Evolutionary conservation across 2,113 vertebrate genomes (phyloP).

Genomic region (Gambusia holbrooki): DNA sequence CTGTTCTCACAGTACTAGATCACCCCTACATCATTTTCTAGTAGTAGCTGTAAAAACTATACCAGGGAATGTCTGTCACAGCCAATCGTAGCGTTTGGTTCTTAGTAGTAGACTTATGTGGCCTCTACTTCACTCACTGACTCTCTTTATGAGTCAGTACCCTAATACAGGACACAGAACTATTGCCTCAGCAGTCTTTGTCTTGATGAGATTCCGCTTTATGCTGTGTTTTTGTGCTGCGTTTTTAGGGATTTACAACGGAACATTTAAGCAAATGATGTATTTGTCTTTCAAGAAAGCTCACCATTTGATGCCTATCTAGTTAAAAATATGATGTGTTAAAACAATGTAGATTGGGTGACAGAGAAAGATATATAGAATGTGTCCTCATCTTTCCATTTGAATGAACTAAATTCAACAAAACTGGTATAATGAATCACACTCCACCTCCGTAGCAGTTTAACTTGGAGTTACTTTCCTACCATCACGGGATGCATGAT

Average conservation of each 20-base stretch:
- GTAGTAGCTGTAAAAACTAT: slow-evolving; percentile 42
- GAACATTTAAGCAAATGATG: background rate
- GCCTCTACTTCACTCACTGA: slow-evolving; percentile 45
- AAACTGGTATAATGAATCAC: slow-evolving; percentile 76
- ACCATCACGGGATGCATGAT: slow-evolving; percentile 63
- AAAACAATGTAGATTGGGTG: background rate
- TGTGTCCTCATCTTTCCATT: slow-evolving; percentile 51
- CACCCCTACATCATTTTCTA: slow-evolving; percentile 31
- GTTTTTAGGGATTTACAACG: background rate
- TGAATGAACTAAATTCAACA: slow-evolving; percentile 53
- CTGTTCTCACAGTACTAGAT: slow-evolving; percentile 43
- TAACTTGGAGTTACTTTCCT: slow-evolving; percentile 71
- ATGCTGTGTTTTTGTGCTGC: background rate
- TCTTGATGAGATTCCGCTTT: slow-evolving; percentile 11
- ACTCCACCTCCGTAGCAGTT: slow-evolving; percentile 70
- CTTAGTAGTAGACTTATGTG: slow-evolving; percentile 35
- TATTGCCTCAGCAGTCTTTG: slow-evolving; percentile 6
- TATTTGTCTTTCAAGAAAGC: background rate
- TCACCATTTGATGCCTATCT: background rate
- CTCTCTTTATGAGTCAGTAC: slow-evolving; percentile 61
- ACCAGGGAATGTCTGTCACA: slow-evolving; percentile 6
- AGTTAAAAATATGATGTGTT: background rate
- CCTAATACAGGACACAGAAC: slow-evolving; percentile 29
- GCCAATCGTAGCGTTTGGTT: slow-evolving; percentile 37
- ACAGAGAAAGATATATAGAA: slow-evolving; percentile 10